A percentile compares a stretch with the other conserved stretches of the same genome.
These are phyloP conservation scores for Drosophila quinaria DNA, from an alignment of 2,888 invertebrate genomes.

Conservation along the genomic window DNA sequence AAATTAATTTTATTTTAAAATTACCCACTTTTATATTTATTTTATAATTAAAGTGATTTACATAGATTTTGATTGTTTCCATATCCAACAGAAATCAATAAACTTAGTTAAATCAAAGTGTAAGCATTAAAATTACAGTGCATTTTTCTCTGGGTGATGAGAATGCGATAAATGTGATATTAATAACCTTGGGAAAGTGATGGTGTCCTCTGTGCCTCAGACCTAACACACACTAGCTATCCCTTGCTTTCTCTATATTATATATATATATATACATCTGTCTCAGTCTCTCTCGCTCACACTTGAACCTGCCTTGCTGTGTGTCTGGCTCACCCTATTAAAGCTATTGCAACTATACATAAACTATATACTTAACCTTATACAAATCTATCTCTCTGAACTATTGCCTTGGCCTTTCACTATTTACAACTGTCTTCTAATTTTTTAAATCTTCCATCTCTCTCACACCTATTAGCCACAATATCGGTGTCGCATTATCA, in stretches of 20 bases:
- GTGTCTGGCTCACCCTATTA: constrained; percentile 42
- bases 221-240: constrained; percentile 7
- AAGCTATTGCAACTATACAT: constrained; percentile 31
- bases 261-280: constrained; percentile 16
- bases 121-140: not conserved
- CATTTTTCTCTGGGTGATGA: not conserved
- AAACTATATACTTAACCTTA: not conserved
- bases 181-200: not conserved
- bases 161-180: constrained; percentile 1
- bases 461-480: constrained; percentile 81
- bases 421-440: constrained; percentile 58
- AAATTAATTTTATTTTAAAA: too few species aligned
- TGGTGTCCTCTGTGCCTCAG: constrained; percentile 4
- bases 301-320: constrained; percentile 50
- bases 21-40: too few species aligned
- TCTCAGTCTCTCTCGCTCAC: constrained; percentile 23
- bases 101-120: not conserved
- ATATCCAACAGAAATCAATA: too few species aligned
- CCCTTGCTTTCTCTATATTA: constrained; percentile 16
- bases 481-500: constrained; percentile 86
- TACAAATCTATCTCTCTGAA: not conserved
- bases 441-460: constrained; percentile 67
- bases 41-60: too few species aligned
- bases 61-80: too few species aligned
- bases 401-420: constrained; percentile 22